A percentile compares a stretch with the other conserved stretches of the same genome.
Evolutionary conservation across 2,797 vertebrate genomes (phyloP).

Genomic region (Euphonia xanthogaster): DNA sequence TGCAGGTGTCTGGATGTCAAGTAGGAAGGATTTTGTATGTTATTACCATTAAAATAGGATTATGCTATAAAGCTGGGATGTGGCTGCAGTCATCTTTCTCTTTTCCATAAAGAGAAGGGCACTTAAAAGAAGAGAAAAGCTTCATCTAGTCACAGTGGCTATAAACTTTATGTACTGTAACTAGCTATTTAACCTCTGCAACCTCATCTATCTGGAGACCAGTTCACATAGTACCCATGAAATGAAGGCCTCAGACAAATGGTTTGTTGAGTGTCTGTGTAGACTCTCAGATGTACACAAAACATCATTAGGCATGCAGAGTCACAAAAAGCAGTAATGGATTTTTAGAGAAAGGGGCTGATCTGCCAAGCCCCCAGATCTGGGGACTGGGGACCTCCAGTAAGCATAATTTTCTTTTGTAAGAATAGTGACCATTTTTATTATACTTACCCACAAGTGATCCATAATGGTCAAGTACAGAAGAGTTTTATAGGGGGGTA

Average conservation of each 20-base stretch:
- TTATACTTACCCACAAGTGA: neutral
- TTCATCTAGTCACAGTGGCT: conserved; percentile 26
- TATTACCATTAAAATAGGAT: neutral
- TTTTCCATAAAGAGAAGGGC: neutral
- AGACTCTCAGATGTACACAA: neutral
- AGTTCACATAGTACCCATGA: conserved; percentile 28
- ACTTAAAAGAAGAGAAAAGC: neutral
- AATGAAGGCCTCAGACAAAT: conserved; percentile 19
- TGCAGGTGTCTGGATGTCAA: neutral
- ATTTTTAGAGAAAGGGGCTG: neutral
- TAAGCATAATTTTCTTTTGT: neutral
- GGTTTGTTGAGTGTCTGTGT: neutral
- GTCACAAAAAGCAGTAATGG: neutral
- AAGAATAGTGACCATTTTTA: neutral
- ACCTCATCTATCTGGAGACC: conserved; percentile 39
- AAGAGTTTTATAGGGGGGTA: neutral
- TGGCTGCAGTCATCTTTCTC: neutral
- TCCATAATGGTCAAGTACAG: neutral
- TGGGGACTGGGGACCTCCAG: neutral
- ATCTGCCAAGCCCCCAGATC: neutral
- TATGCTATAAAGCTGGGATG: neutral
- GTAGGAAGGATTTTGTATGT: neutral
- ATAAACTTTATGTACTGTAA: conserved; percentile 71
- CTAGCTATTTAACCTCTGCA: conserved; percentile 62
- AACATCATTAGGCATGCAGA: neutral